Base-by-base conservation (phyloP, 1,140 invertebrate genomes). In the Drosophila burlai region DNA sequence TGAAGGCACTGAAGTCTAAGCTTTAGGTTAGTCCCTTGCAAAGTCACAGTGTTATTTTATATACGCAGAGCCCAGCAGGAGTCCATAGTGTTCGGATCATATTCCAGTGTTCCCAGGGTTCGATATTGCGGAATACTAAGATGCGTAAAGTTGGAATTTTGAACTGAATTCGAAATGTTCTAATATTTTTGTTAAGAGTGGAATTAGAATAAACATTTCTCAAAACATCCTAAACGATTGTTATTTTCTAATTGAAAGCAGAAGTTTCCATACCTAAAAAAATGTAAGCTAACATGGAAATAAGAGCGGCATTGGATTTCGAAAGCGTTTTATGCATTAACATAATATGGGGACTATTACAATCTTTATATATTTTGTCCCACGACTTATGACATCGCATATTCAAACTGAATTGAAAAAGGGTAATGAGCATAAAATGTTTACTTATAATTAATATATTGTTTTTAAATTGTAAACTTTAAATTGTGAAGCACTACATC, bases 1-100 rank as follows among this genome's bases (percentile, higher is more conserved):
- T 99, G 97, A 94, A 94, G 52, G 96, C 96, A 63, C 94, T 99
- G 38, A 98, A 98, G 92, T 95, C 92, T 1, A 95, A 95, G 83
- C 90, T 95, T 64, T 96, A 94, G 74, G 54, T 62, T 45, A 46
- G n/a, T 31, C 3, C 15, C 26, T 74, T 69, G 29, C 57, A 46
- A 13, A 31, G n/a, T 29, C 18, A 18, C 54, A 40, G 36, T 9
- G 29, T 45, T 64, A 47, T 57, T 46, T 46, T 43, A 47, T 13
- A 46, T 40, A 26, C 36, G n/a, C 54, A 40, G 21, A 24, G 36
- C 15, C 15, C 24, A 18, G 29, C 10, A 7, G n/a, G 26, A 50
- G 4, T 18, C 49, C 49, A 26, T 29, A n/a, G 47, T 50, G 15
- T 29, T n/a, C 8, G 9, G 26, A 29, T 15, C 13, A 18, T 47